phyloP scores from a whole-genome alignment of 1,140 invertebrate genomes.

The Drosophila nasuta region DNA sequence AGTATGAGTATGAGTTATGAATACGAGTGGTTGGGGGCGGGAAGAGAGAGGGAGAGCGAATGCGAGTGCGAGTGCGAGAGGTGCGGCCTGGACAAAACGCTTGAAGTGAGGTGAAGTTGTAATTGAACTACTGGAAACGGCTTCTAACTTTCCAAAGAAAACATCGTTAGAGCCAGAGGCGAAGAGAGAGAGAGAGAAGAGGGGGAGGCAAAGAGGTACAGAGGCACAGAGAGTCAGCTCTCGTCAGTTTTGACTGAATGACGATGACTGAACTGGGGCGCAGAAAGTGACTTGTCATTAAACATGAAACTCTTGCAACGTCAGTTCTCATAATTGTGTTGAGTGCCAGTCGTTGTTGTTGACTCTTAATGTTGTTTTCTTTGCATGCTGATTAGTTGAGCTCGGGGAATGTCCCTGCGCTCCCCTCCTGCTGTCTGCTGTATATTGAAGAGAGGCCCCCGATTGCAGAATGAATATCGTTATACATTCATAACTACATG shows the following conservation, averaged over 20 bases:
- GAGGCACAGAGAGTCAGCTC: conserved; percentile 20
- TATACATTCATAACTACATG: conserved; percentile 54
- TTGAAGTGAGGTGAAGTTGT: conserved; percentile 75
- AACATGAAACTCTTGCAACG: conserved; percentile 82
- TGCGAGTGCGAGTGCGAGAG: background rate
- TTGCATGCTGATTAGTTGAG: conserved; percentile 82
- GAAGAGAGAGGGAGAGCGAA: conserved; percentile 1
- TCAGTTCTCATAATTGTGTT: conserved; percentile 83
- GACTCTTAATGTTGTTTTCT: conserved; percentile 83
- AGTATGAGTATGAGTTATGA: background rate
- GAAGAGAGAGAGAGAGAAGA: conserved; percentile 1
- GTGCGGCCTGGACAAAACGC: conserved; percentile 59
- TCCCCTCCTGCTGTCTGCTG: background rate
- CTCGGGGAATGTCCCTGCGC: conserved; percentile 66
- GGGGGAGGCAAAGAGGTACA: too few relatives aligned
- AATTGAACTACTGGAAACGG: conserved; percentile 81
- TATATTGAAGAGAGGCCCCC: conserved; percentile 13
- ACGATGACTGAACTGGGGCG: conserved; percentile 78
- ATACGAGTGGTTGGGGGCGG: conserved; percentile 10
- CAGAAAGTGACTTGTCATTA: conserved; percentile 82
- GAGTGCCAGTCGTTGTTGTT: conserved; percentile 80
- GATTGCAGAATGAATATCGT: conserved; percentile 78
- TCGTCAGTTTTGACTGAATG: conserved; percentile 41
- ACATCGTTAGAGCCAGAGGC: conserved; percentile 64
- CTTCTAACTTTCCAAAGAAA: conserved; percentile 80